Evolutionary conservation across 2,113 vertebrate genomes (phyloP).

Genomic region (Kryptolebias marmoratus): DNA sequence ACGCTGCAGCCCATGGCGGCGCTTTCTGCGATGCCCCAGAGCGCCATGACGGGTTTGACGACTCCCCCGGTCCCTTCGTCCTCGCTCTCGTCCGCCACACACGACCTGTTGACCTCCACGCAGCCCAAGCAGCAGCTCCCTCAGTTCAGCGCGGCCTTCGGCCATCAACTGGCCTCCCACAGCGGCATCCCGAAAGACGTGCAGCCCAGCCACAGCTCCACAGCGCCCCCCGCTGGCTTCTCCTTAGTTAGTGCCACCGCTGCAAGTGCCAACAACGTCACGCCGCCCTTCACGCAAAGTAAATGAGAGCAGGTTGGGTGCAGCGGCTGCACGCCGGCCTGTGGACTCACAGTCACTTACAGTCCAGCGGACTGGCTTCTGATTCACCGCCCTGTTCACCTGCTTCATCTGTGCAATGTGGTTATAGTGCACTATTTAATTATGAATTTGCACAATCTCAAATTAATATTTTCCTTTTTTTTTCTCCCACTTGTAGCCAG

Average conservation of each 20-base stretch:
- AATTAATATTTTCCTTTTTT: conserved; percentile 34
- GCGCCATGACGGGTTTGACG: conserved; percentile 83
- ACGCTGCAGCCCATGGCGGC: conserved; percentile 93
- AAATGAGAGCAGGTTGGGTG: conserved; percentile 76
- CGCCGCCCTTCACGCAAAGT: conserved; percentile 89
- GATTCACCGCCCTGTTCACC: conserved; percentile 44
- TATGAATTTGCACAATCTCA: conserved; percentile 72
- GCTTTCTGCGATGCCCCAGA: conserved; percentile 91
- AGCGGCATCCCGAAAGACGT: conserved; percentile 99
- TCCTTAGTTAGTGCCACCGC: conserved; percentile 91
- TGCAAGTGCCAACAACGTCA: conserved; percentile 92
- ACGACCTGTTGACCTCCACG: conserved; percentile 87
- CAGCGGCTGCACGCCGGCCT: conserved; percentile 7
- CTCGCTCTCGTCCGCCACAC: conserved; percentile 66
- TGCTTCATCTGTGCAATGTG: conserved; percentile 68
- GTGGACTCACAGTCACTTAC: conserved; percentile 57
- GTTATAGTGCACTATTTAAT: conserved; percentile 73
- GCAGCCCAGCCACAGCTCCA: conserved; percentile 99
- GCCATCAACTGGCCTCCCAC: conserved; percentile 96
- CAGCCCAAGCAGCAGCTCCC: conserved; percentile 97
- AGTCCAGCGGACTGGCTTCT: conserved; percentile 30
- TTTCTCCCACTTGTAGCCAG: conserved; percentile 37
- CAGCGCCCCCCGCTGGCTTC: conserved; percentile 95
- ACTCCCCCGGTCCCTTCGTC: conserved; percentile 79
- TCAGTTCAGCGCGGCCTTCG: conserved; percentile 98